These are phyloP conservation scores for Myanophis thanlyinensis DNA, from an alignment of 2,113 vertebrate species.

Conservation along the genomic window DNA sequence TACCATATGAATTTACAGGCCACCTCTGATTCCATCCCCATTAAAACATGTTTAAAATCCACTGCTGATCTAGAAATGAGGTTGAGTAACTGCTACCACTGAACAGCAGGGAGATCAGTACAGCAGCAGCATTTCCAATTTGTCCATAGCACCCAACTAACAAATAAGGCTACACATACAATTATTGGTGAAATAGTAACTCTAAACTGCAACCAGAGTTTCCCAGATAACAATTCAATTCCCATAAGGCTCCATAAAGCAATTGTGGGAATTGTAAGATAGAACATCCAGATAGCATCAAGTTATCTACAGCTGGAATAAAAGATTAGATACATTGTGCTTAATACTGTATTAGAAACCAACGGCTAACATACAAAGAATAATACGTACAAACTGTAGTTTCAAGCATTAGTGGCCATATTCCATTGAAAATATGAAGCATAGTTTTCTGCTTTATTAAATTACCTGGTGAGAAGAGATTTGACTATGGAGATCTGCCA, in stretches of 20 bases:
- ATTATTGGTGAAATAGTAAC: neutral
- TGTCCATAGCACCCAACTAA: neutral
- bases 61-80: neutral
- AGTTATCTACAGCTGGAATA: neutral
- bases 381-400: neutral
- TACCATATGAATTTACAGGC: neutral
- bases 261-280: neutral
- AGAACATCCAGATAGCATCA: neutral
- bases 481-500: constrained; percentile 81
- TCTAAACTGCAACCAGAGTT: neutral
- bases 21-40: neutral
- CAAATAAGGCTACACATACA: neutral
- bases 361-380: neutral
- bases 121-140: neutral
- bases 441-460: neutral
- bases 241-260: neutral
- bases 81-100: neutral
- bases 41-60: neutral
- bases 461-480: constrained; percentile 73
- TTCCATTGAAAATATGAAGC: fast-evolving
- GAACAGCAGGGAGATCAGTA: neutral
- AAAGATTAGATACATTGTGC: neutral
- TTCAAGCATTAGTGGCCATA: neutral
- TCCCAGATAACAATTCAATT: neutral
- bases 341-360: neutral